Conservation (phyloP, 1,140 invertebrate genomes). For the Chymomyza costata region DNA sequence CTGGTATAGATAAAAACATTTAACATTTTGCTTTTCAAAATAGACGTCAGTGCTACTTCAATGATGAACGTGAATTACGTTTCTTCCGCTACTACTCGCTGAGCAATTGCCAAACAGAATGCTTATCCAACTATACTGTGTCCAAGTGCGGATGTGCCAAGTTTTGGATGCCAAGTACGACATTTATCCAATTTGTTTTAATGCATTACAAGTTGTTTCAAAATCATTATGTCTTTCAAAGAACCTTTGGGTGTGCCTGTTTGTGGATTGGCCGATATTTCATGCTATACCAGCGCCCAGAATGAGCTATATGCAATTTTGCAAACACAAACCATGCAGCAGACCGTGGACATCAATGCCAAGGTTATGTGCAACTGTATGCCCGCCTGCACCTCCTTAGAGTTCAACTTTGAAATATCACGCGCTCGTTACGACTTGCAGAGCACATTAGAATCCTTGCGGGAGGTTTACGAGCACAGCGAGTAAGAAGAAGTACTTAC, state of each 20-base stretch:
- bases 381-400: slow-evolving; percentile 81
- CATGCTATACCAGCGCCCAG: slow-evolving; percentile 61
- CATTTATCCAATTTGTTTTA: not conserved
- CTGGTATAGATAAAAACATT: too few species aligned
- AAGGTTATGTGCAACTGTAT: slow-evolving; percentile 78
- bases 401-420: slow-evolving; percentile 81
- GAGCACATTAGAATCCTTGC: slow-evolving; percentile 51
- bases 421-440: slow-evolving; percentile 75
- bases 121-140: slow-evolving; percentile 83
- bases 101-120: slow-evolving; percentile 85
- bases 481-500: slow-evolving; percentile 59
- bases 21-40: not conserved
- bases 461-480: slow-evolving; percentile 49
- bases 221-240: slow-evolving; percentile 6
- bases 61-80: slow-evolving; percentile 78
- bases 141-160: slow-evolving; percentile 81
- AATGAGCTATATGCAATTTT: slow-evolving; percentile 59
- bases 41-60: slow-evolving; percentile 81
- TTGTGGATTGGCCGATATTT: slow-evolving; percentile 43
- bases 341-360: slow-evolving; percentile 31
- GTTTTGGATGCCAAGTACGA: slow-evolving; percentile 82
- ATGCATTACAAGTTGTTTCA: slow-evolving; percentile 10
- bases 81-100: slow-evolving; percentile 85
- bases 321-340: slow-evolving; percentile 55
- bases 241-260: slow-evolving; percentile 54